Base-by-base conservation (phyloP, 2,888 invertebrate genomes). In the Philhelius pedissequus region DNA sequence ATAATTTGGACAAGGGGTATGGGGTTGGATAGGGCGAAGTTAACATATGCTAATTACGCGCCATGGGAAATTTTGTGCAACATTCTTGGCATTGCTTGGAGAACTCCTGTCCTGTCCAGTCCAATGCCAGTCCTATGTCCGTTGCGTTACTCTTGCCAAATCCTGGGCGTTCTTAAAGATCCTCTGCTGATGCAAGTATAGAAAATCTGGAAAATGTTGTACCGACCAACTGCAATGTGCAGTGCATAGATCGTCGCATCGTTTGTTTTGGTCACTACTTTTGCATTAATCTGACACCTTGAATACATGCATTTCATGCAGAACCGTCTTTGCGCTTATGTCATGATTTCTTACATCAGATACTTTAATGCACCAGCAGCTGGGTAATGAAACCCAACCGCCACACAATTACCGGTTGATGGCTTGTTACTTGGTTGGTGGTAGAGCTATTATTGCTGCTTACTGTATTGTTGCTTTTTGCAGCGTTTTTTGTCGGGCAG, bases 301-400 rank as follows among this genome's bases (percentile, higher is more conserved):
- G 66, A 80, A 80, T 84, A 76, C 84, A 76, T 71, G 80, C 76
- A 80, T 71, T 75, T 84, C 84, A 84, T 84, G 84, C 84, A 84
- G 84, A 84, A 84, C 84, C 75, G 71, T 76, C 84, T 71, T 56
- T 75, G 66, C 70, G 74, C 64, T 84, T 80, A 84, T 84, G 80
- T 84, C 83, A 84, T 84, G 83, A 80, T 71, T 84, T 84, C 84
- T 84, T 84, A 84, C 80, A 84, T 84, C 84, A 84, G 84, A 80
- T 80, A 60, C 70, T 84, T 79, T 75, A 70, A 70, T 66, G 52
- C 75, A 66, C 66, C 32, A 56, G 56, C 56, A 62, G 69, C 70
- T 76, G 80, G 80, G 75, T 80, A 84, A 80, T 84, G 71, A 84
- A 84, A 84, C 71, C 84, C 71, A 71, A 38, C 75, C 80, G 62